Evolutionary conservation across 2,888 invertebrate genomes (phyloP).

Genomic region (Nudaria mundana): DNA sequence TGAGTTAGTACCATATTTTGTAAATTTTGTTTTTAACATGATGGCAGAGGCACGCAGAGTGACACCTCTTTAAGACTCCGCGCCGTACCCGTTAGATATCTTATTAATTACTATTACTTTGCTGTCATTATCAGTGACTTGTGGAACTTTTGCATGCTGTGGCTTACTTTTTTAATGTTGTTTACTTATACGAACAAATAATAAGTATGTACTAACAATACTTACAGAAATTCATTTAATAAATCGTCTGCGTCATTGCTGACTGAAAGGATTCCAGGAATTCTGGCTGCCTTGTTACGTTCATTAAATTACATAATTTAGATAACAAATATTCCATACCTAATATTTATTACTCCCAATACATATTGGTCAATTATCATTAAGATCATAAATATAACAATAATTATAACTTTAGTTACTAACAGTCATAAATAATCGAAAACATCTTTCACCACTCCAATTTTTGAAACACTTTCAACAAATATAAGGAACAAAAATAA

Average conservation of each 20-base stretch:
- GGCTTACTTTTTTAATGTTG: no score
- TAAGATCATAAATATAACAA: slow-evolving; percentile 32
- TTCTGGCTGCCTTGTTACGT: not conserved
- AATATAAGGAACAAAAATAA: slow-evolving; percentile 56
- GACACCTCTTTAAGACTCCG: no score
- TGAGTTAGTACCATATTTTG: not conserved
- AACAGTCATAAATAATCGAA: slow-evolving; percentile 40
- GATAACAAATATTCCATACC: slow-evolving; percentile 9
- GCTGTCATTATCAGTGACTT: no score
- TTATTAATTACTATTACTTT: no score
- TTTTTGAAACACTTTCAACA: slow-evolving; percentile 48
- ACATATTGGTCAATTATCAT: slow-evolving; percentile 30
- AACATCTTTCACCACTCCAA: slow-evolving; percentile 50
- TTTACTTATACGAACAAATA: no score
- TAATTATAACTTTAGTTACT: slow-evolving; percentile 32
- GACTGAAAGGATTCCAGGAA: no score
- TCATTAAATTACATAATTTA: not conserved
- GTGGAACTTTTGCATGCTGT: no score
- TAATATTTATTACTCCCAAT: slow-evolving; percentile 25
- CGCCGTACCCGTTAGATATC: no score
- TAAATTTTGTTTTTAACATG: no score
- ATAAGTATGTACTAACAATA: not conserved
- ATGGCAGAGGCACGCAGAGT: no score
- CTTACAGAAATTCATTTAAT: not conserved
- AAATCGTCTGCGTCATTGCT: no score